phyloP scores from a whole-genome alignment of 2,888 invertebrate species.

The Andrena flavipes region DNA sequence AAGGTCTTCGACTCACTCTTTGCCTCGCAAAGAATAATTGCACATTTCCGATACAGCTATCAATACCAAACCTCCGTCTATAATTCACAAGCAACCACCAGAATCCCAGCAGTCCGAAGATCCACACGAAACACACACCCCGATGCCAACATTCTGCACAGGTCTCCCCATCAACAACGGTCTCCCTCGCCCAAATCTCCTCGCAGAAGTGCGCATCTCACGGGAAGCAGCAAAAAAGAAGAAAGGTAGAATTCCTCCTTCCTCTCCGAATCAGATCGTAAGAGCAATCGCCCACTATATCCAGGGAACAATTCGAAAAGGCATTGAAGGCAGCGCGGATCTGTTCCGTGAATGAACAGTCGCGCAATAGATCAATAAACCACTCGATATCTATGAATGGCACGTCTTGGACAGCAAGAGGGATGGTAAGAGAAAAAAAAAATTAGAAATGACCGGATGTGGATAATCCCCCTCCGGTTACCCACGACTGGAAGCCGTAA shows the following conservation, averaged over 20 bases:
- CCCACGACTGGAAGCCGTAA: constrained; percentile 54
- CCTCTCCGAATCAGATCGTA: constrained; percentile 65
- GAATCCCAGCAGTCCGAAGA: not conserved
- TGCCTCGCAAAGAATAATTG: no score
- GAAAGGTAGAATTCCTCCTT: constrained; percentile 6
- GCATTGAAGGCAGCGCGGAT: constrained; percentile 64
- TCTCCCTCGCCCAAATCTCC: not conserved
- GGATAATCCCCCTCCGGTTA: constrained; percentile 76
- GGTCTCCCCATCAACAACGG: no score
- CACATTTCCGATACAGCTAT: no score
- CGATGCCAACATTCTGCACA: no score
- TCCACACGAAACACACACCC: not conserved
- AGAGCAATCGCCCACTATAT: constrained; percentile 55
- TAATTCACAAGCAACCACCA: not conserved
- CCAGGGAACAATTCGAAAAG: constrained; percentile 69
- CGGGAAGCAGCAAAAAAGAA: constrained; percentile 47
- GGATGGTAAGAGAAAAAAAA: constrained; percentile 56
- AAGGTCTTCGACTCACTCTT: no score
- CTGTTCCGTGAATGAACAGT: constrained; percentile 54
- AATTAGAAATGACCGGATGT: constrained; percentile 83
- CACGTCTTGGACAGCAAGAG: constrained; percentile 10
- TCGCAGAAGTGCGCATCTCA: constrained; percentile 47
- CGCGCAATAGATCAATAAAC: constrained; percentile 65
- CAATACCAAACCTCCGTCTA: no score
- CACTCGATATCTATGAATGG: constrained; percentile 78